Percentiles rank a stretch among this genome's conserved stretches.
phyloP scores from a whole-genome alignment of 2,797 vertebrate genomes.

The Triplophysa bombifrons region DNA sequence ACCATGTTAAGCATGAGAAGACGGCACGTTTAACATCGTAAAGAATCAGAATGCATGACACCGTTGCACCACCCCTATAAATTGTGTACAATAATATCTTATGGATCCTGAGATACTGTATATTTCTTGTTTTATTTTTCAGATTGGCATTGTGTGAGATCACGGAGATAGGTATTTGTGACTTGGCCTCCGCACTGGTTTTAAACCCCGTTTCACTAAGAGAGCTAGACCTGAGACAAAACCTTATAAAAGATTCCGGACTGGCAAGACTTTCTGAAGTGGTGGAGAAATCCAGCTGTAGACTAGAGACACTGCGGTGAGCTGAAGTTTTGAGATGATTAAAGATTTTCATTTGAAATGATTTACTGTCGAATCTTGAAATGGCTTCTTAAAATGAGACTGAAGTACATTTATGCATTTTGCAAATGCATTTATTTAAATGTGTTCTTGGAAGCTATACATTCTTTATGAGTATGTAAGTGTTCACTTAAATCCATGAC shows the following conservation, averaged over 20 bases:
- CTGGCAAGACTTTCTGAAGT: constrained; percentile 33
- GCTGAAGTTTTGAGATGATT: background rate
- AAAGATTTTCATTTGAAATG: background rate
- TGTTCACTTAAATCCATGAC: too few species aligned
- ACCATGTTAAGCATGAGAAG: too few species aligned
- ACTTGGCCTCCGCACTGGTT: constrained; percentile 46
- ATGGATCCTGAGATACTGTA: background rate
- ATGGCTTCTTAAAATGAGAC: background rate
- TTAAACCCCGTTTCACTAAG: constrained; percentile 37
- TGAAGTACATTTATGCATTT: too few species aligned
- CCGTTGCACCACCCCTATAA: too few species aligned
- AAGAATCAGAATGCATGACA: too few species aligned
- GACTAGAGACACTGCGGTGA: constrained; percentile 47
- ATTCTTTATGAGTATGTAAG: too few species aligned
- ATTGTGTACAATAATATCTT: background rate
- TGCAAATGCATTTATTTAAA: too few species aligned
- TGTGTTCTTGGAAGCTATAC: too few species aligned
- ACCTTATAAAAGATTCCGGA: constrained; percentile 43
- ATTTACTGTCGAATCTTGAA: background rate
- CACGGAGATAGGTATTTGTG: constrained; percentile 41
- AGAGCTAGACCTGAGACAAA: constrained; percentile 54
- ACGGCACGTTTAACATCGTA: too few species aligned
- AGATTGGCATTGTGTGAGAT: constrained; percentile 47
- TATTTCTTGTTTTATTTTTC: background rate
- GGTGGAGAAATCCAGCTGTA: constrained; percentile 34